These are phyloP conservation scores for Calameuta filiformis DNA, from an alignment of 2,888 invertebrate genomes.

Conservation along the genomic window DNA sequence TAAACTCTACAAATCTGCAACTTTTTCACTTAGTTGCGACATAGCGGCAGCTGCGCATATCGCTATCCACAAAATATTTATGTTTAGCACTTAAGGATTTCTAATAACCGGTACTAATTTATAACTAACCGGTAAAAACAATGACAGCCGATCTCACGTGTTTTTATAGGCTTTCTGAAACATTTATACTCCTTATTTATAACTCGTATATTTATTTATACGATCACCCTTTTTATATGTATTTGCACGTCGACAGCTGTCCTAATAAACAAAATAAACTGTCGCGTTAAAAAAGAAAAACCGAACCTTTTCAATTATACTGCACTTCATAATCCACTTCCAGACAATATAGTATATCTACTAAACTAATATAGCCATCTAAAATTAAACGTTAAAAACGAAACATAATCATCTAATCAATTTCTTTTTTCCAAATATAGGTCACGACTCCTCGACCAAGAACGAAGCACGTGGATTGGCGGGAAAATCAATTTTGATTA, in stretches of 20 bases:
- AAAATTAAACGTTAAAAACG: not conserved
- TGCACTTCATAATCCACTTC: not conserved
- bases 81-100: conserved; percentile 8
- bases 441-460: not conserved
- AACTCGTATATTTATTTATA: conserved; percentile 23
- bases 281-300: not conserved
- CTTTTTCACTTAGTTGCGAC: not conserved
- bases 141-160: conserved; percentile 1
- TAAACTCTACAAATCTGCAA: conserved; percentile 28
- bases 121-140: not conserved
- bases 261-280: not conserved
- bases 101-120: not conserved
- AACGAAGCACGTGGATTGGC: not conserved
- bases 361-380: not conserved
- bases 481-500: not conserved
- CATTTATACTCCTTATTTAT: conserved; percentile 21
- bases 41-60: conserved; percentile 22
- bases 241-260: not conserved
- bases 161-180: conserved; percentile 20
- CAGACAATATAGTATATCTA: not conserved
- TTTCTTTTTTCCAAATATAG: not conserved
- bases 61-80: conserved; percentile 24
- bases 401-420: not conserved
- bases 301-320: not conserved
- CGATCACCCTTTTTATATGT: conserved; percentile 1